Base-by-base conservation (phyloP, 2,888 invertebrate genomes). In the Melanchra persicariae region DNA sequence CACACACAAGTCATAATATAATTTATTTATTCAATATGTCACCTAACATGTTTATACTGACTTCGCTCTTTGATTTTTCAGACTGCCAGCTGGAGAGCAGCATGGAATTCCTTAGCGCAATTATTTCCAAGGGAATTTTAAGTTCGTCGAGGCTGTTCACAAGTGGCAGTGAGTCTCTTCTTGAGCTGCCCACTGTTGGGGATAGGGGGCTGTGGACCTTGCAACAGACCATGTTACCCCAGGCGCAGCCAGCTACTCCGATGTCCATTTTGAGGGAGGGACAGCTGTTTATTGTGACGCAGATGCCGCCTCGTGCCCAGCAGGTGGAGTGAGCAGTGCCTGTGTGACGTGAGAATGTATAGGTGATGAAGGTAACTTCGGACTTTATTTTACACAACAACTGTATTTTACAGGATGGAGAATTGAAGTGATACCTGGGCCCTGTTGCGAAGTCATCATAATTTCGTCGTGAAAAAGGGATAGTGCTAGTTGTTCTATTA, bases 301-400 rank as follows among this genome's bases (percentile, higher is more conserved):
- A 93, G 1, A 89, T 59, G 0, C 93, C 93, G 0, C 92, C 92
- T 0, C 92, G 90, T 0, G 89, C 91, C 93, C 93, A 93, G 79
- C 93, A 93, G 1, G 93, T 92, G 5, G 89, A 55, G 2, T 7
- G n/a, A 10, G 85, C 47, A 0, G 87, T 77, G 5, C 92, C 92
- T 93, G 83, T 62, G 59, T 63, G 34, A 26, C 19, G 45, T 45
- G n/a, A 75, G 12, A 45, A 40, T 9, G n/a, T 17, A 8, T n/a
- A 52, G 15, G 34, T 43, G 24, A 37, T 47, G 19, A 72, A 55
- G 40, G 19, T 52, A 34, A 19, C 30, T 52, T 19, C 1, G 12
- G 30, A 30, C 1, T 30, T 22, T 43, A 15, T 43, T 34, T 43
- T 26, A 40, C 22, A 22, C n/a, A n/a, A n/a, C n/a, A 63, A 62